Evolutionary conservation across 2,797 vertebrate species (phyloP), one percentile per base, ranked within the genome.

Genomic region (Huso huso): DNA sequence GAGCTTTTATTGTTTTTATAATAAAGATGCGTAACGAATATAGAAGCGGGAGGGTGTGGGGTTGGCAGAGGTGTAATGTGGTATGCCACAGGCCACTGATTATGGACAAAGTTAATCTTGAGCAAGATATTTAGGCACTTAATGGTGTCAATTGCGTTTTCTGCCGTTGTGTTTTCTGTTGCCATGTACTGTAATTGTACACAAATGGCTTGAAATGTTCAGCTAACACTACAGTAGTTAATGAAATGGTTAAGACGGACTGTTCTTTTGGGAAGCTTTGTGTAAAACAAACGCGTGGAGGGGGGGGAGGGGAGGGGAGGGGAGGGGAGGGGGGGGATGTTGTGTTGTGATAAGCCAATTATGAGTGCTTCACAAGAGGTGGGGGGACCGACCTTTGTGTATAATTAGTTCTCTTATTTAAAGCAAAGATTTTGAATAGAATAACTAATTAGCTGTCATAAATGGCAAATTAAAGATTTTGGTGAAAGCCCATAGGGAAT

Each of bases 381-480:
- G 84, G 83, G 76, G 69, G 81, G 83, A 86, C 79, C 86, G 84
- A 94, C 92, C 90, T 94, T 93, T 94, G 92, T 92, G 84, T 92
- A 88, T 92, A 93, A 94, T 94, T 92, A 94, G 91, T 92, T 91
- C 78, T 90, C 89, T 94, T 93, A 93, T 93, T 94, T 92, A 93
- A 94, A 94, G 91, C 89, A 90, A 93, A 92, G 89, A 92, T 90
- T 92, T 92, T 88, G 88, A 92, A 89, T 90, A 87, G 88, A 93
- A 92, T 92, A 89, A 91, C 92, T 93, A 94, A 96, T 94, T 94
- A 93, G 91, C 88, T 92, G 91, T 93, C 90, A 93, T 93, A 91
- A 92, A 91, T 90, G 88, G 91, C 88, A 93, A 94, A 92, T 92
- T 89, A 93, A 91, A 92, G 90, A 88, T 92, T 93, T 91, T 91